Evolutionary conservation across 2,113 vertebrate genomes (phyloP), one percentile per base, ranked within the genome.

Genomic region (Scomber scombrus): DNA sequence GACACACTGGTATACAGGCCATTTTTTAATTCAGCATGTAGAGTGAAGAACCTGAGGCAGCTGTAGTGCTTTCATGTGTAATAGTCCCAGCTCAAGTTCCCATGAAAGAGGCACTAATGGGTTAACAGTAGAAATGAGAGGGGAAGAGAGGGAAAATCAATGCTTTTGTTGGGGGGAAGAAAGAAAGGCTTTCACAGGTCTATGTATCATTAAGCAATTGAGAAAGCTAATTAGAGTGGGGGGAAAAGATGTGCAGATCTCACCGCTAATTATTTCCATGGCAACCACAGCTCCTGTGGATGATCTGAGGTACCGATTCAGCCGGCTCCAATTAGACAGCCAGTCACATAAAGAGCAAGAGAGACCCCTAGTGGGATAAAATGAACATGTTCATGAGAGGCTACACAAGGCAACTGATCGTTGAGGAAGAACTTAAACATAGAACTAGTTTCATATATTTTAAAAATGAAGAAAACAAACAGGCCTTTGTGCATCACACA

Each of bases 161-260:
- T 94, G 93, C 94, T 94, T 94, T 95, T 95, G 93, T 95, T 90
- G 89, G 90, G 85, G 75, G 88, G 85, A 93, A 94, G 93, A 94
- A 93, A 94, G 90, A 84, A 88, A 93, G 88, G 90, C 93, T 94
- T 94, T 94, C 94, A 94, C 94, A 95, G 93, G 95, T 95, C 93
- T 94, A 94, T 93, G 93, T 95, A 93, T 95, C 94, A 95, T 95
- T 95, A 95, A 94, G 94, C 94, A 95, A 95, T 95, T 95, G 93
- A 95, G 93, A 93, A 95, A 93, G 93, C 92, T 95, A 95, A 95
- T 95, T 95, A 94, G 92, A 92, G 91, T 85, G 84, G 86, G 90
- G 90, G 88, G 81, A 74, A 54, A 80, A 76, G 88, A 82, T 88
- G 89, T 91, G 89, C 92, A 93, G 93, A 93, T 94, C 92, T 93